These are phyloP conservation scores for Microctonus aethiopoides DNA, from an alignment of 2,888 invertebrate genomes.

Conservation along the genomic window DNA sequence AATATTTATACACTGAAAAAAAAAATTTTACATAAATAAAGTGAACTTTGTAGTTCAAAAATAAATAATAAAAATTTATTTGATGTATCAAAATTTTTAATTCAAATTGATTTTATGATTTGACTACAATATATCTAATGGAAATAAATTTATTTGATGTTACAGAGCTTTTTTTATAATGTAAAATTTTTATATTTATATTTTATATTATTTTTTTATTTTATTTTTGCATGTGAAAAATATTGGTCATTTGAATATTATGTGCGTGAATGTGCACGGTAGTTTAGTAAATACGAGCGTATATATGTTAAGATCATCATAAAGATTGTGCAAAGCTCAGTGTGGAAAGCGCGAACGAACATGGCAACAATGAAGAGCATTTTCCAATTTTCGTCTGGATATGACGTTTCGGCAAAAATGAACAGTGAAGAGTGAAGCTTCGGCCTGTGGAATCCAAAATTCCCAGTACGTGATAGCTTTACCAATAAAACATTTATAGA, in stretches of 20 bases:
- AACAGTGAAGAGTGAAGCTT: constrained; percentile 26
- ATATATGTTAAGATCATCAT: not conserved
- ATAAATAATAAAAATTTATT: too few species aligned
- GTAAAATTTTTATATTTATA: too few species aligned
- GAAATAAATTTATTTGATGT: too few species aligned
- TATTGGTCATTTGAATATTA: not conserved
- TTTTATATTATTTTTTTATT: not conserved
- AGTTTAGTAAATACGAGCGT: not conserved
- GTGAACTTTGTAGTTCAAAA: too few species aligned
- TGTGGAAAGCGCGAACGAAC: not conserved
- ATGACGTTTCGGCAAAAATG: constrained; percentile 44
- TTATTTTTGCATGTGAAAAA: not conserved
- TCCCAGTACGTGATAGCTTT: constrained; percentile 41
- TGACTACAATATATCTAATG: too few species aligned
- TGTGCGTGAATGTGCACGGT: not conserved
- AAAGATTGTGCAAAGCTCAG: not conserved
- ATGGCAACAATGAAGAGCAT: constrained; percentile 48
- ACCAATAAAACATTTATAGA: constrained; percentile 34
- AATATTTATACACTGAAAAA: too few species aligned
- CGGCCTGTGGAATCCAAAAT: constrained; percentile 44
- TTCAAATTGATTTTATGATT: too few species aligned
- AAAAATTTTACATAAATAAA: too few species aligned
- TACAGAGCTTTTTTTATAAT: too few species aligned
- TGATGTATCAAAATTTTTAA: too few species aligned
- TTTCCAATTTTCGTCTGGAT: constrained; percentile 61